Percentiles rank a stretch among this genome's conserved stretches.
Evolutionary conservation across 2,113 vertebrate species (phyloP).

Genomic region (Chloropsis hardwickii): DNA sequence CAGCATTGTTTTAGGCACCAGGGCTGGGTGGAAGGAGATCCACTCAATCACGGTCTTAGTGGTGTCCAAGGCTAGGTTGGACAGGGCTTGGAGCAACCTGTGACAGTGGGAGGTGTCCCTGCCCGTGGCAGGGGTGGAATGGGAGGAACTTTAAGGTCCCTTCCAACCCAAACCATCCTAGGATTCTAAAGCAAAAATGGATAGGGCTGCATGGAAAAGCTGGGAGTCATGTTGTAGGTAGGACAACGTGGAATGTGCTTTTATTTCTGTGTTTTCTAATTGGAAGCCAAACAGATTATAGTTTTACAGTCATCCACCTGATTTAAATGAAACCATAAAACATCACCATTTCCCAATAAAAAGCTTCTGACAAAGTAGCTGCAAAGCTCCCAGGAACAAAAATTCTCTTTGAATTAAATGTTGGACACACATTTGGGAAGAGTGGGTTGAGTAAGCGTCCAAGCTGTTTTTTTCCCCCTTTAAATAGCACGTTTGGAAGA

Average conservation of each 20-base stretch:
- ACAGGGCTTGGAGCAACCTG: fast-evolving
- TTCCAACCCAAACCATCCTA: background rate
- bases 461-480: background rate
- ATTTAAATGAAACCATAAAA: background rate
- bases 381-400: background rate
- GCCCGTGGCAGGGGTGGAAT: background rate
- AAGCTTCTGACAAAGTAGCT: background rate
- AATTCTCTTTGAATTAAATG: background rate
- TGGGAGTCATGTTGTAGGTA: background rate
- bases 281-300: background rate
- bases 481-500: background rate
- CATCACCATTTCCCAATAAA: background rate
- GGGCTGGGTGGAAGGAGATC: background rate
- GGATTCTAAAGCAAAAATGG: background rate
- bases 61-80: background rate
- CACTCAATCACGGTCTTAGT: background rate
- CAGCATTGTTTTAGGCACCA: background rate
- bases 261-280: background rate
- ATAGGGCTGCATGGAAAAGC: background rate
- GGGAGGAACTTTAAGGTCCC: background rate
- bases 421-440: background rate
- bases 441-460: background rate
- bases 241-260: background rate
- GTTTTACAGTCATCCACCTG: background rate
- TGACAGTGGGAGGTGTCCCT: background rate